Conservation (phyloP, 2,888 invertebrate genomes). For the Trisateles emortualis region DNA sequence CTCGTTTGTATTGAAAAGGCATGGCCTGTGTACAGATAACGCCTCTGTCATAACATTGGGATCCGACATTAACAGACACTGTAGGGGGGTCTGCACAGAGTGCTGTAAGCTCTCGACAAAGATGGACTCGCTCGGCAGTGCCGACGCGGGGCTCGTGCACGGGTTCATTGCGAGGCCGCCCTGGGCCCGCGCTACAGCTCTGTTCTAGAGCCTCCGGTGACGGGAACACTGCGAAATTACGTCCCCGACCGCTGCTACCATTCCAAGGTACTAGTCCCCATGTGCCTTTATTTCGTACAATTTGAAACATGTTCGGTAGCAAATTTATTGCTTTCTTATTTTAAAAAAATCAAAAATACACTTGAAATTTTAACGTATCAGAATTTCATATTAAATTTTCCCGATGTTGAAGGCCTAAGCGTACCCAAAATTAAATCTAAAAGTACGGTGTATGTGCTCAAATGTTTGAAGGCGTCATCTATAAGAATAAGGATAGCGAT, state of each 20-base stretch:
- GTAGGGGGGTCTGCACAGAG: constrained; percentile 21
- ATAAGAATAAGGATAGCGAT: too few species aligned
- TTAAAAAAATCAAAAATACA: too few species aligned
- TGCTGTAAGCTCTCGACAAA: constrained; percentile 24
- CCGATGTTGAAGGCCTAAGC: background rate
- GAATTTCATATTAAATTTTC: background rate
- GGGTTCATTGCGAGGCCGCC: constrained; percentile 28
- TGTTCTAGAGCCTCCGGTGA: constrained; percentile 27
- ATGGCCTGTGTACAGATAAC: constrained; percentile 87
- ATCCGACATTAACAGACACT: constrained; percentile 26
- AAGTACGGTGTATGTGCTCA: too few species aligned
- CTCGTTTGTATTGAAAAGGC: constrained; percentile 94
- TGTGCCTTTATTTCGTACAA: background rate
- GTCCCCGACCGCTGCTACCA: background rate
- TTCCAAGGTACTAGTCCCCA: too few species aligned
- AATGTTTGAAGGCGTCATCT: too few species aligned
- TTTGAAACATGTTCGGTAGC: background rate
- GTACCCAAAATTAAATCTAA: too few species aligned
- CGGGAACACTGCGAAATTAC: background rate
- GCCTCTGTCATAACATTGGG: constrained; percentile 20
- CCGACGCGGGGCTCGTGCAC: constrained; percentile 25
- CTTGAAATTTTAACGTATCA: too few species aligned
- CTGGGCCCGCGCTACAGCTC: constrained; percentile 23
- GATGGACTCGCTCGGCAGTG: constrained; percentile 20
- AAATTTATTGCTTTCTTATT: too few species aligned